phyloP scores from a whole-genome alignment of 2,797 vertebrate species.

The Lateolabrax maculatus region DNA sequence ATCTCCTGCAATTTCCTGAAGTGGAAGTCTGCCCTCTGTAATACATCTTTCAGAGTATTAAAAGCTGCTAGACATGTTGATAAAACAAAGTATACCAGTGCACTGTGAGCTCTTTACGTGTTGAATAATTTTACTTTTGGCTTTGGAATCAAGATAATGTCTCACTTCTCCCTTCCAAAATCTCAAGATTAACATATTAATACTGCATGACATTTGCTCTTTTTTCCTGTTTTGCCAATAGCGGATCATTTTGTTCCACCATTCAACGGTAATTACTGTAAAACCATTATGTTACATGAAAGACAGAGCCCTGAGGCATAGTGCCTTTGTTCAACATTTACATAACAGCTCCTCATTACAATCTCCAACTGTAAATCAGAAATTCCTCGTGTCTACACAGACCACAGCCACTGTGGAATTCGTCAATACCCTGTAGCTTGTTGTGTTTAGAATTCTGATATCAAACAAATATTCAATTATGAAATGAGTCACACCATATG shows the following conservation, averaged over 20 bases:
- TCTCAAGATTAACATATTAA: slow-evolving; percentile 48
- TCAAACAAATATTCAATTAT: slow-evolving; percentile 55
- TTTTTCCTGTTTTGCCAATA: slow-evolving; percentile 59
- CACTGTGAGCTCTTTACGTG: background rate
- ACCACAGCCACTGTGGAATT: slow-evolving; percentile 29
- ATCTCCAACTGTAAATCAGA: slow-evolving; percentile 53
- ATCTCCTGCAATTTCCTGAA: background rate
- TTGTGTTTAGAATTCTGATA: slow-evolving; percentile 37
- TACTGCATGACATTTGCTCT: slow-evolving; percentile 52
- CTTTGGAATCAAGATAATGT: slow-evolving; percentile 29
- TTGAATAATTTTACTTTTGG: slow-evolving; percentile 34
- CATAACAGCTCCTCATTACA: slow-evolving; percentile 66
- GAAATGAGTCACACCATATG: slow-evolving; percentile 44
- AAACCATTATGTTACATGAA: slow-evolving; percentile 58
- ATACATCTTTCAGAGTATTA: slow-evolving; percentile 19
- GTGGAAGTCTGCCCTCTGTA: background rate
- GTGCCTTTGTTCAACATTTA: slow-evolving; percentile 71
- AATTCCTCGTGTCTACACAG: slow-evolving; percentile 32
- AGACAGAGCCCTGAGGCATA: slow-evolving; percentile 54
- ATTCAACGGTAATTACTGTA: slow-evolving; percentile 51
- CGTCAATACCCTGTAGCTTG: slow-evolving; percentile 33
- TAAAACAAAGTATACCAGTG: background rate
- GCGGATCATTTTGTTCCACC: slow-evolving; percentile 46
- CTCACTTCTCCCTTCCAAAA: slow-evolving; percentile 27
- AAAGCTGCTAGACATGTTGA: slow-evolving; percentile 22